phyloP scores from a whole-genome alignment of 92 coral and sea anemone genomes.

The Diadumene lineata region DNA sequence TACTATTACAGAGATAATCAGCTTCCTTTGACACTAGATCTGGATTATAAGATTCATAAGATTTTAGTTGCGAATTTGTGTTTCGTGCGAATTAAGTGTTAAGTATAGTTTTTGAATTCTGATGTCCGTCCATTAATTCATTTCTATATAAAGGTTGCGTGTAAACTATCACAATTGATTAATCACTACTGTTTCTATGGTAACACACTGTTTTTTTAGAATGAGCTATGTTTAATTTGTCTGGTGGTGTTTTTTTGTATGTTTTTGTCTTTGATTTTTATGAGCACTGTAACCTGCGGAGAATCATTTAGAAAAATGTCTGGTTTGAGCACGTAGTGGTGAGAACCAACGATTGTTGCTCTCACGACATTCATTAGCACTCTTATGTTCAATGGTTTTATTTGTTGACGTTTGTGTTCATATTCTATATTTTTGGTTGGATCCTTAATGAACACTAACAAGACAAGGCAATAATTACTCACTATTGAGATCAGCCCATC shows the following conservation, averaged over 20 bases:
- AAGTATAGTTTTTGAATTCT: neutral
- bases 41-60: neutral
- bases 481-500: neutral
- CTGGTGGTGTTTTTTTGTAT: neutral
- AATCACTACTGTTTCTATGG: neutral
- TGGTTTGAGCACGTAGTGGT: neutral
- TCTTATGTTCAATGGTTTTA: neutral
- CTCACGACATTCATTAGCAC: neutral
- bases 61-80: neutral
- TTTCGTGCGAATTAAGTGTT: conserved; percentile 1
- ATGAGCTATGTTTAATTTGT: neutral
- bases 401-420: neutral
- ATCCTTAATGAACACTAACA: neutral
- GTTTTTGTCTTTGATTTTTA: neutral
- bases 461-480: neutral
- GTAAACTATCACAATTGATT: neutral
- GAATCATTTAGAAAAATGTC: neutral
- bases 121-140: neutral
- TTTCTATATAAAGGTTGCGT: neutral
- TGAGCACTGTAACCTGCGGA: neutral
- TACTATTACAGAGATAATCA: too few relatives aligned
- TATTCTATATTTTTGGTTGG: neutral
- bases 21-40: neutral
- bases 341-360: neutral
- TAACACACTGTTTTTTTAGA: neutral